These are phyloP conservation scores for Himalopsyche phryganea DNA, from an alignment of 1,140 invertebrate species.

Conservation along the genomic window DNA sequence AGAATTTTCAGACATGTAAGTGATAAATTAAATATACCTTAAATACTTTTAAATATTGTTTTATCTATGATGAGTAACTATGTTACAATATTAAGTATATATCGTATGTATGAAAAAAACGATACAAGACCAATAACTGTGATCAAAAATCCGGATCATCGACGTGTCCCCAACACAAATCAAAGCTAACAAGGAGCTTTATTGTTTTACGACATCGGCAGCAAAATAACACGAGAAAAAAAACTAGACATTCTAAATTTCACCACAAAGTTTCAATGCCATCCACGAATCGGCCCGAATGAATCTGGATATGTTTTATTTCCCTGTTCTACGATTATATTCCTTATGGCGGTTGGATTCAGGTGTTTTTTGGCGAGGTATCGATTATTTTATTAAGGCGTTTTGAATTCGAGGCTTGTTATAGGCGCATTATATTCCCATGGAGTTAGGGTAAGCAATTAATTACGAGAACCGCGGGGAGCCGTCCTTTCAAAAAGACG, in stretches of 20 bases:
- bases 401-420: background rate
- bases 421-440: conserved; percentile 33
- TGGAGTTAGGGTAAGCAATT: conserved; percentile 32
- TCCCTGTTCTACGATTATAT: background rate
- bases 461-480: conserved; percentile 32
- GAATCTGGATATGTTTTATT: background rate
- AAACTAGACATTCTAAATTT: conserved; percentile 22
- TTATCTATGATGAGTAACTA: too few species aligned
- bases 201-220: conserved; percentile 30
- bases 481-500: conserved; percentile 35
- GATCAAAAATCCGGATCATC: background rate
- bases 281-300: background rate
- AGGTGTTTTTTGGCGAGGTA: background rate
- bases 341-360: background rate
- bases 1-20: too few species aligned
- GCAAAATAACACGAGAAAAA: conserved; percentile 22
- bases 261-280: conserved; percentile 20
- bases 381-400: background rate
- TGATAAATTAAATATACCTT: too few species aligned
- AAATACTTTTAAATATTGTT: too few species aligned
- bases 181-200: conserved; percentile 32
- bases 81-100: too few species aligned
- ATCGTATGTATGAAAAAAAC: too few species aligned
- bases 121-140: too few species aligned
- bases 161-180: conserved; percentile 18